These are phyloP conservation scores for Aphodius granarius DNA, from an alignment of 2,888 invertebrate genomes.

Conservation along the genomic window DNA sequence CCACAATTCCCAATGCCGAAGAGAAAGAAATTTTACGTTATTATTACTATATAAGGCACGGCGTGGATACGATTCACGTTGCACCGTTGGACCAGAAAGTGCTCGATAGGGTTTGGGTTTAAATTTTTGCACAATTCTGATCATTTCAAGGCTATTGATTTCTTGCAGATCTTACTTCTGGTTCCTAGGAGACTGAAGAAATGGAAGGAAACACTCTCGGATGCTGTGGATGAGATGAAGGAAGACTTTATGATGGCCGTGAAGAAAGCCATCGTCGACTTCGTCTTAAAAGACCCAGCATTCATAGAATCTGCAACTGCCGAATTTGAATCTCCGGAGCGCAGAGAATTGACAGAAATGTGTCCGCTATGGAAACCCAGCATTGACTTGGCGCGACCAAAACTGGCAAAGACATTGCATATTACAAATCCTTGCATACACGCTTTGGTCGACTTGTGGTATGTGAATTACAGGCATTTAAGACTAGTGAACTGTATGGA, in stretches of 20 bases:
- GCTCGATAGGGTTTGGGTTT: conserved; percentile 60
- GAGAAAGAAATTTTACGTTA: conserved; percentile 77
- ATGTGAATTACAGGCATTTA: conserved; percentile 69
- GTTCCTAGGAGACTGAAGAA: conserved; percentile 65
- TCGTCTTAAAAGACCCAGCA: conserved; percentile 79
- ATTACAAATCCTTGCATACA: conserved; percentile 81
- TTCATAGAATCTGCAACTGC: conserved; percentile 57
- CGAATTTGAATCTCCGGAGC: conserved; percentile 57
- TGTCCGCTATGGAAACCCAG: conserved; percentile 70
- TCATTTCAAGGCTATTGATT: conserved; percentile 26
- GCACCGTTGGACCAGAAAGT: conserved; percentile 78
- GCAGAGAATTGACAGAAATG: conserved; percentile 62
- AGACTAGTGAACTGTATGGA: conserved; percentile 63
- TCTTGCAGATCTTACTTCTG: conserved; percentile 64
- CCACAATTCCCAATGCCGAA: conserved; percentile 61
- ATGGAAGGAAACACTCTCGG: conserved; percentile 62
- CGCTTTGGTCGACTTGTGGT: conserved; percentile 80
- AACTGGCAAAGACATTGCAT: conserved; percentile 66
- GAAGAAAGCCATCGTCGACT: conserved; percentile 91
- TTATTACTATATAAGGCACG: conserved; percentile 88
- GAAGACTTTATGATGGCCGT: conserved; percentile 86
- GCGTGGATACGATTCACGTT: conserved; percentile 87
- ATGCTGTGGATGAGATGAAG: conserved; percentile 75
- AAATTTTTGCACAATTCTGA: not conserved
- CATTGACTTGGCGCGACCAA: conserved; percentile 49